Evolutionary conservation across 2,888 invertebrate species (phyloP), one percentile per base, ranked within the genome.

Genomic region (Germaria angustata): DNA sequence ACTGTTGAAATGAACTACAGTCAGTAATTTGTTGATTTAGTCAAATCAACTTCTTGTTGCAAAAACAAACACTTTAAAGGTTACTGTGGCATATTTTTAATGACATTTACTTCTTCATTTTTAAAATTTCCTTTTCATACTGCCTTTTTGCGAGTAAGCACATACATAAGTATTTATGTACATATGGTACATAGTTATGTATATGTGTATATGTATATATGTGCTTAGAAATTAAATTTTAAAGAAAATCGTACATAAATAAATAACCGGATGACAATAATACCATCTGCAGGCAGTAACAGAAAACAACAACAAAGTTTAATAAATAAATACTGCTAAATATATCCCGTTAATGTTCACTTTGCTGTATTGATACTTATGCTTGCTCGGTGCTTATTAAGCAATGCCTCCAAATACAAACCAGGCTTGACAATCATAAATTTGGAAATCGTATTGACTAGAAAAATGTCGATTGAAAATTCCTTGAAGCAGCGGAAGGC

Each of bases 241-340:
- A 32, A 61, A 51, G 39, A 46, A 44, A 65, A 53, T 65, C 34
- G 15, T 59, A 71, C 51, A 49, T 72, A 28, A 17, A 61, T 46
- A 65, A 75, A 69, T 75, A 75, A 73, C 80, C 80, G 73, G 61
- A 61, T 55, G 24, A 39, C 34, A 73, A 72, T n/a, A 71, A 63
- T 53, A 71, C 34, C 34, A 71, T 49, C 34, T 34, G 65, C 24
- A 44, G 41, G 20, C 36, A 63, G 53, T 6, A 3, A 28, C 6
- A 28, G 1, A 36, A 57, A 55, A 53, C 15, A 39, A 22, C 11
- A 34, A 53, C 22, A 57, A n/a, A n/a, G n/a, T n/a, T n/a, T 24
- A 24, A 51, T 55, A 41, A 55, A 41, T 63, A 57, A 80, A 63
- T 75, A 57, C 61, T 53, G 69, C 53, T 39, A n/a, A n/a, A n/a